Conservation (phyloP, 1,140 invertebrate genomes). For the Drosophila ercepeae region DNA sequence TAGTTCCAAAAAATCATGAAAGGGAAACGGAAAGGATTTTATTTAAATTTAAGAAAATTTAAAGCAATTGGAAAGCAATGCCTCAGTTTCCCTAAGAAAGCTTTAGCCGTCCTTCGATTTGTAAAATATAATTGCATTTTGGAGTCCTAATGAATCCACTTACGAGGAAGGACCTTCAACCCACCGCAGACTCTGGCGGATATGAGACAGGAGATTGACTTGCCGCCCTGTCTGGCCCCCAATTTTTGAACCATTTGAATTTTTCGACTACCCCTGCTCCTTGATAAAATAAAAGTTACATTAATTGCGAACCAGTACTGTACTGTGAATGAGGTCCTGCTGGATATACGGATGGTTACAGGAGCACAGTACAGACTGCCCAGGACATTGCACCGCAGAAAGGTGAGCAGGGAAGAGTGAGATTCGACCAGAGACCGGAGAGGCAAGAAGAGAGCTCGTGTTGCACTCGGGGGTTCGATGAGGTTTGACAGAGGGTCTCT, state of each 20-base stretch:
- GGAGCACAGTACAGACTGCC: constrained; percentile 18
- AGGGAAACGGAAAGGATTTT: background rate
- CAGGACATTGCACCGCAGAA: constrained; percentile 28
- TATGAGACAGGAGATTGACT: constrained; percentile 75
- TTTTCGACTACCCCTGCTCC: background rate
- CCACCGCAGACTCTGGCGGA: constrained; percentile 41
- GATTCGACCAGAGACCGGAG: background rate
- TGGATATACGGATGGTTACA: constrained; percentile 24
- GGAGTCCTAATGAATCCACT: constrained; percentile 6
- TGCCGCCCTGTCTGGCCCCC: constrained; percentile 33
- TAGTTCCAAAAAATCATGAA: background rate
- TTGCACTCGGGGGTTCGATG: constrained; percentile 54
- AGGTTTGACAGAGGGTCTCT: constrained; percentile 44
- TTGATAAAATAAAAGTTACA: constrained; percentile 13
- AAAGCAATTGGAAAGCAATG: too few relatives aligned
- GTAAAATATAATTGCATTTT: constrained; percentile 47
- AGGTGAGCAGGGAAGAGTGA: constrained; percentile 6
- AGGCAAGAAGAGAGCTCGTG: constrained; percentile 16
- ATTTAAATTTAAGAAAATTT: too few relatives aligned
- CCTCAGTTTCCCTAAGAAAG: too few relatives aligned
- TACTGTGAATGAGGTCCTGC: constrained; percentile 15
- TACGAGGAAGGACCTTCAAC: constrained; percentile 2
- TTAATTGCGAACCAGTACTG: constrained; percentile 8
- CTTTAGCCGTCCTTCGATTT: constrained; percentile 3
- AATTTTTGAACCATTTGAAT: background rate